These are phyloP conservation scores for Vespertilio murinus DNA, from an alignment of 2,797 vertebrate genomes.

Conservation along the genomic window DNA sequence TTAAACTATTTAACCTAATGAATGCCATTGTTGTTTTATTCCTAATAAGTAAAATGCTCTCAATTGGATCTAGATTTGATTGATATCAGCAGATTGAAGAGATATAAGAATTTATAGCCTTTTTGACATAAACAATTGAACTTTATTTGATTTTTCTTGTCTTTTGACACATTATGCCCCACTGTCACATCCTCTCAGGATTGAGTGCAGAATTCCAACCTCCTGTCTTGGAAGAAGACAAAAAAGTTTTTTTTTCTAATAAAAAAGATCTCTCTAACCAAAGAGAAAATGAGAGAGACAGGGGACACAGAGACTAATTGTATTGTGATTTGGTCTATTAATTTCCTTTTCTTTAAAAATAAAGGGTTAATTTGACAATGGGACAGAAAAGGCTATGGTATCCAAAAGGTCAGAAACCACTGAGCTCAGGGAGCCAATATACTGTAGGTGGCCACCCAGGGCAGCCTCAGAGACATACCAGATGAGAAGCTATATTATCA, in stretches of 20 bases:
- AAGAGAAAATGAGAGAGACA: neutral
- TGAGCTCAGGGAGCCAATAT: neutral
- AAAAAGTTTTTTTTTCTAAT: neutral
- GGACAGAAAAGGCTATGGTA: neutral
- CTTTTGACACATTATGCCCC: neutral
- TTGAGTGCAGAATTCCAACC: too few relatives aligned
- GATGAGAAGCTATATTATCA: neutral
- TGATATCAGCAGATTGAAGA: neutral
- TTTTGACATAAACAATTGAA: neutral
- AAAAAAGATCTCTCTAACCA: neutral
- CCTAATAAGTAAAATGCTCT: neutral
- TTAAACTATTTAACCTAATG: neutral
- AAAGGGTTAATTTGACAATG: neutral
- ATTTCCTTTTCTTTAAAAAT: neutral
- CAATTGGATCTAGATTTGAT: neutral
- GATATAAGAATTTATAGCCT: neutral
- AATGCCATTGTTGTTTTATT: neutral
- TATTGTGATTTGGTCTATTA: neutral
- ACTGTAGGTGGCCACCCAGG: rapidly evolving
- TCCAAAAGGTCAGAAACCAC: neutral
- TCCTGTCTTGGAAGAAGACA: neutral
- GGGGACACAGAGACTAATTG: neutral
- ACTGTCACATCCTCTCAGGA: rapidly evolving
- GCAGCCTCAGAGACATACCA: neutral
- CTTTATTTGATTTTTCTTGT: neutral